Conservation (phyloP, 2,888 invertebrate species). For the Uropetala carovei region DNA sequence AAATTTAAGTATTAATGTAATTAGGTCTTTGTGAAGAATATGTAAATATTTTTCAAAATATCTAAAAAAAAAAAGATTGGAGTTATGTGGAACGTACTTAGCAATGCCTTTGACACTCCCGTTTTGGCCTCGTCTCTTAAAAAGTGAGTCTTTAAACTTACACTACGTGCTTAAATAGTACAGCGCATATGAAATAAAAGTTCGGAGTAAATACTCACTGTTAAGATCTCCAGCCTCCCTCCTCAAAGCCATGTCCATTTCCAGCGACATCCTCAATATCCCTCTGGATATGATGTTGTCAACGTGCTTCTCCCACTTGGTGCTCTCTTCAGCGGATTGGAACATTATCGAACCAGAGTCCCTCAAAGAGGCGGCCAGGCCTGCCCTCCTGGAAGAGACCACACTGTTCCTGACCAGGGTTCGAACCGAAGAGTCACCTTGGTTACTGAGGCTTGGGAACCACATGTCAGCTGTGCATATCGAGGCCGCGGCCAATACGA, state of each 20-base stretch:
- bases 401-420: neutral
- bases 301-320: slow-evolving; percentile 26
- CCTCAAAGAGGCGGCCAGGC: neutral
- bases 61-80: too few species aligned
- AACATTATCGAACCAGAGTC: slow-evolving; percentile 37
- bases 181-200: neutral
- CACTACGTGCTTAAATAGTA: too few species aligned
- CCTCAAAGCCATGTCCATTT: slow-evolving; percentile 48
- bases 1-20: too few species aligned
- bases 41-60: too few species aligned
- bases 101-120: too few species aligned
- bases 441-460: slow-evolving; percentile 18
- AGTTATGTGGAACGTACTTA: too few species aligned
- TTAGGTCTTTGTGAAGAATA: too few species aligned
- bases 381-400: neutral
- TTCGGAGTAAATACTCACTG: neutral
- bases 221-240: neutral
- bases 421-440: neutral
- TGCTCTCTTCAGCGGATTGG: neutral
- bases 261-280: slow-evolving; percentile 11
- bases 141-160: too few species aligned
- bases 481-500: neutral
- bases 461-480: slow-evolving; percentile 41
- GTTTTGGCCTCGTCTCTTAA: too few species aligned
- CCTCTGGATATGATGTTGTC: slow-evolving; percentile 42